phyloP scores from a whole-genome alignment of 2,113 vertebrate genomes.

The Paralichthys olivaceus region DNA sequence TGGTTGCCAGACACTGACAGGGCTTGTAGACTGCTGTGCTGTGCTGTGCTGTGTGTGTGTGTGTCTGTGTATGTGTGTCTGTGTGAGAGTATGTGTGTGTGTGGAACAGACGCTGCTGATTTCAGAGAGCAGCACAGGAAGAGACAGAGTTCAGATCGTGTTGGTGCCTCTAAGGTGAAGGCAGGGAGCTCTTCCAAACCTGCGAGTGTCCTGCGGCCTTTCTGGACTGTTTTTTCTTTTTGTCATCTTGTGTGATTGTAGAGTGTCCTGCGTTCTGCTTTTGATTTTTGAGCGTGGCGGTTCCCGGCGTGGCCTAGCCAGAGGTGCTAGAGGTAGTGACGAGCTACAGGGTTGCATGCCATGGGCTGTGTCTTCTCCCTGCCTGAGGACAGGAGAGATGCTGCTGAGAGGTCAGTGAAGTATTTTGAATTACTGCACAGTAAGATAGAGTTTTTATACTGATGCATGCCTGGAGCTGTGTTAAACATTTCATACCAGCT shows the following conservation, averaged over 20 bases:
- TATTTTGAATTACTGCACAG: conserved; percentile 19
- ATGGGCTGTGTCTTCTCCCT: conserved; percentile 93
- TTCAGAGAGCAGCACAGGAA: conserved; percentile 69
- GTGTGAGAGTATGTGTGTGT: conserved; percentile 31
- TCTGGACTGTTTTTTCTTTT: conserved; percentile 23
- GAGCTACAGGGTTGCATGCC: conserved; percentile 69
- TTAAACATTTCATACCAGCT: neutral
- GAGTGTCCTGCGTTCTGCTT: conserved; percentile 50
- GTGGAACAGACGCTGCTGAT: conserved; percentile 58
- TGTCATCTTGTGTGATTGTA: conserved; percentile 22
- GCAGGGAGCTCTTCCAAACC: conserved; percentile 36
- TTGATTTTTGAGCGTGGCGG: conserved; percentile 61
- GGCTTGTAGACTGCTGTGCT: conserved; percentile 56
- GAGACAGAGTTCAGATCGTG: conserved; percentile 63
- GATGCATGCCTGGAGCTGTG: neutral
- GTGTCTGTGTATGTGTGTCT: conserved; percentile 27
- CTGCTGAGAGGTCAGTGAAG: conserved; percentile 88
- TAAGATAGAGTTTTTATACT: neutral
- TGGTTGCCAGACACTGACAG: conserved; percentile 87
- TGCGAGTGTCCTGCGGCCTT: conserved; percentile 22
- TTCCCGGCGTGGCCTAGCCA: conserved; percentile 60
- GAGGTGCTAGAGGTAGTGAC: conserved; percentile 56
- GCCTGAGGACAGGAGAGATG: conserved; percentile 82
- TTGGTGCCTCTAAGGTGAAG: conserved; percentile 51
- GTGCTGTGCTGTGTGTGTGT: conserved; percentile 40